Percentiles rank a stretch among this genome's conserved stretches.
These are phyloP conservation scores for Drosophila prosaltans DNA, from an alignment of 1,140 invertebrate genomes.

Conservation along the genomic window DNA sequence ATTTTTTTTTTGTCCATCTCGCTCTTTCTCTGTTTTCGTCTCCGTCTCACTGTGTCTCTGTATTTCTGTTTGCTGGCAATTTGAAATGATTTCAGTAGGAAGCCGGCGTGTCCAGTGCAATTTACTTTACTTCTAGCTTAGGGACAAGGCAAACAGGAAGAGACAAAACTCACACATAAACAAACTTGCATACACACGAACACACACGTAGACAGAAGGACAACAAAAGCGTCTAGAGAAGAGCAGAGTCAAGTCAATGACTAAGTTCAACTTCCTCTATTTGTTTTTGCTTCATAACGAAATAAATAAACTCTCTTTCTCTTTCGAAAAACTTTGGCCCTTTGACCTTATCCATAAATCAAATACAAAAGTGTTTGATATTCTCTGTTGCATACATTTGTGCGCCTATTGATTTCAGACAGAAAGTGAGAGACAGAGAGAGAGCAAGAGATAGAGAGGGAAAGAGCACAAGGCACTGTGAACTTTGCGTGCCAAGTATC, in stretches of 20 bases:
- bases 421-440: neutral
- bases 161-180: constrained; percentile 11
- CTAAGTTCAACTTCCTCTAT: constrained; percentile 30
- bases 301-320: constrained; percentile 13
- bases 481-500: constrained; percentile 50
- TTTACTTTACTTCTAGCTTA: constrained; percentile 45
- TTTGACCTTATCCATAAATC: constrained; percentile 19
- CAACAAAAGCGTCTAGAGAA: neutral
- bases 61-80: constrained; percentile 37
- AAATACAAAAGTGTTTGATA: constrained; percentile 15
- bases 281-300: constrained; percentile 18
- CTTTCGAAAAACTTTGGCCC: constrained; percentile 15
- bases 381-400: constrained; percentile 37
- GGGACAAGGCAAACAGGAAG: constrained; percentile 51
- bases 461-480: neutral
- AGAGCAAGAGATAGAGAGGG: no score
- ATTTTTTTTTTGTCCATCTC: constrained; percentile 6
- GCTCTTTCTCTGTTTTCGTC: neutral
- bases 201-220: neutral
- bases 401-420: constrained; percentile 32
- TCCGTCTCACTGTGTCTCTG: neutral
- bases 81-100: constrained; percentile 61
- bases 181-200: constrained; percentile 12
- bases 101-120: constrained; percentile 59
- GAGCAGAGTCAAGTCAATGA: constrained; percentile 30